These are phyloP conservation scores for Lucilia cuprina DNA, from an alignment of 1,140 invertebrate genomes.

Conservation along the genomic window DNA sequence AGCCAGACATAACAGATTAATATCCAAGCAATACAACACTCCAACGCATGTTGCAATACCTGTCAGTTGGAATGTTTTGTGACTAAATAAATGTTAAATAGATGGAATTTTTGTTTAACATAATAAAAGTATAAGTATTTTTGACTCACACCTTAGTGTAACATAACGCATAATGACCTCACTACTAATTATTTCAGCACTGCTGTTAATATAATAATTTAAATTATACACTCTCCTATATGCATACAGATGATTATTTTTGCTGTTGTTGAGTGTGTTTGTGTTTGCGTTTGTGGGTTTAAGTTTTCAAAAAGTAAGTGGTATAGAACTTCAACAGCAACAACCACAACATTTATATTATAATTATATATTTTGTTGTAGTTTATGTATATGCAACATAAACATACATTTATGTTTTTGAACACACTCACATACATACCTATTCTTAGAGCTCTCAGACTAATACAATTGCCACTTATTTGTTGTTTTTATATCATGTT, in stretches of 20 bases:
- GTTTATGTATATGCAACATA: background rate
- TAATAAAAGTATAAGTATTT: too few species aligned
- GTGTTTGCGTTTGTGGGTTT: background rate
- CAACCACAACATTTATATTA: constrained; percentile 7
- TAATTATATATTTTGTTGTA: constrained; percentile 29
- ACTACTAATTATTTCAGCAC: background rate
- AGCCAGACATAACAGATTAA: too few species aligned
- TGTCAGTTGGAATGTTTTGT: too few species aligned
- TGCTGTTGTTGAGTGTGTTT: background rate
- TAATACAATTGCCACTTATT: background rate
- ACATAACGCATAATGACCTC: too few species aligned
- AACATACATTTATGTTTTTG: too few species aligned
- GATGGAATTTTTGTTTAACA: too few species aligned
- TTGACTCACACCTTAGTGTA: too few species aligned
- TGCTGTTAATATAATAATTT: background rate
- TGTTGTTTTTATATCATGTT: constrained; percentile 25
- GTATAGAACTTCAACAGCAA: constrained; percentile 4
- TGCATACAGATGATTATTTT: background rate
- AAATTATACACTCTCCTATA: background rate
- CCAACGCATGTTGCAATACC: too few species aligned
- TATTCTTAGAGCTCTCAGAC: background rate
- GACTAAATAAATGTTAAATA: too few species aligned
- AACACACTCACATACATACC: background rate
- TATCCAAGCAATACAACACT: too few species aligned
- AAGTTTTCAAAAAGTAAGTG: background rate